A percentile compares a stretch with the other conserved stretches of the same genome.
These are phyloP conservation scores for Drosophila novamexicana DNA, from an alignment of 1,140 invertebrate species.

Conservation along the genomic window DNA sequence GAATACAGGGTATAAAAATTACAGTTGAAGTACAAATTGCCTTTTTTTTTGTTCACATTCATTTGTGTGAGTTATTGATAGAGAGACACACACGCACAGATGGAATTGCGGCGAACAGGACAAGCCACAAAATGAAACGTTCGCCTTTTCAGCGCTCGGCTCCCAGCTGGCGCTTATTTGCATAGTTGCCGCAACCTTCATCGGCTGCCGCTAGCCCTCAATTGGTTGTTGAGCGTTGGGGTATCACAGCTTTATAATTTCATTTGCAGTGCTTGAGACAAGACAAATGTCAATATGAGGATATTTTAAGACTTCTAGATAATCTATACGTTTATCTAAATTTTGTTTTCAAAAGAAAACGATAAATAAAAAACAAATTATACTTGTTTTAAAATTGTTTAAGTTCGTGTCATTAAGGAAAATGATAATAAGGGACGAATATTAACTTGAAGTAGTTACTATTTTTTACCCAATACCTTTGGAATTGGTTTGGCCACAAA, in stretches of 20 bases:
- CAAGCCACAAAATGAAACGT: conserved; percentile 76
- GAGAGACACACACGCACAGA: conserved; percentile 21
- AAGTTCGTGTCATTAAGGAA: no score
- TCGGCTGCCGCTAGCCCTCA: conserved; percentile 16
- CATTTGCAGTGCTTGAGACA: background rate
- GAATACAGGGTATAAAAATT: background rate
- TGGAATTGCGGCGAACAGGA: conserved; percentile 48
- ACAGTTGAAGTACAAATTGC: conserved; percentile 72
- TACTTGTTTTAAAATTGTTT: no score
- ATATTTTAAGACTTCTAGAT: background rate
- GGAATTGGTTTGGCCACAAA: no score
- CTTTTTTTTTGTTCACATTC: conserved; percentile 35
- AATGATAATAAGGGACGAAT: no score
- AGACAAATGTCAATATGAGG: background rate
- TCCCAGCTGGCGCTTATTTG: conserved; percentile 31
- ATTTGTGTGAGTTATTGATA: conserved; percentile 65
- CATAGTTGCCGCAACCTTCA: conserved; percentile 8
- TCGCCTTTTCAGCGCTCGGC: conserved; percentile 18
- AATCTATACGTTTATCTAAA: no score
- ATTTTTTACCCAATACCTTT: no score
- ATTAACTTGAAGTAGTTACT: no score
- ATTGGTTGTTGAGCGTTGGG: conserved; percentile 17
- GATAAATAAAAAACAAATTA: no score
- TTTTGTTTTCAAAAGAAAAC: no score
- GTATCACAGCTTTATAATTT: conserved; percentile 22